phyloP scores from a whole-genome alignment of 2,113 vertebrate species.

The Pristiophorus japonicus region DNA sequence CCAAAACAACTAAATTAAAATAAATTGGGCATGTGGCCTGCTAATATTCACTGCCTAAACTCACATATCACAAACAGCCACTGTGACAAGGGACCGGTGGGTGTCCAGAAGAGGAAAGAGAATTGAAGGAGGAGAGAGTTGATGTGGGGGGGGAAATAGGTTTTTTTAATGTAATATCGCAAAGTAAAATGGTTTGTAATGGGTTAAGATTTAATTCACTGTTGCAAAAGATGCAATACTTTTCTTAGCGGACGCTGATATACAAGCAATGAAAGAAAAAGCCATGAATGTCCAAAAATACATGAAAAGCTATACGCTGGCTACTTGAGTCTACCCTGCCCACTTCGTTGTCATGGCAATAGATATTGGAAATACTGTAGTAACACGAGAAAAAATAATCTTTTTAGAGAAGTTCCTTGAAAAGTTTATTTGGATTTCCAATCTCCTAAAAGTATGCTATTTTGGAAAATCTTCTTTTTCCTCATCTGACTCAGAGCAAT shows the following conservation, averaged over 20 bases:
- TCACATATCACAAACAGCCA: not conserved
- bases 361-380: not conserved
- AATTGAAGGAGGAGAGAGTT: not conserved
- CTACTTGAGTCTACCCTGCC: not conserved
- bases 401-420: not conserved
- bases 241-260: not conserved
- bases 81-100: not conserved
- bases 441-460: not conserved
- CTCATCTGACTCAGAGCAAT: too few species aligned
- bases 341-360: not conserved
- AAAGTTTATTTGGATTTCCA: not conserved
- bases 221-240: not conserved
- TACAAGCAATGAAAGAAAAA: not conserved
- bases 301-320: not conserved
- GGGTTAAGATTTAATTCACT: not conserved
- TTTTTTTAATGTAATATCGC: not conserved
- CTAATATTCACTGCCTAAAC: not conserved
- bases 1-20: too few species aligned
- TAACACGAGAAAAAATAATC: not conserved
- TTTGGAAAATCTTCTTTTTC: not conserved
- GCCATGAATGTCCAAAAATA: not conserved
- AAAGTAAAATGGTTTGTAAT: not conserved
- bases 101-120: not conserved
- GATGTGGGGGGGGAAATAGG: not conserved
- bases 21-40: too few species aligned